phyloP scores from a whole-genome alignment of 2,888 invertebrate species.

The Spisula subtruncata region DNA sequence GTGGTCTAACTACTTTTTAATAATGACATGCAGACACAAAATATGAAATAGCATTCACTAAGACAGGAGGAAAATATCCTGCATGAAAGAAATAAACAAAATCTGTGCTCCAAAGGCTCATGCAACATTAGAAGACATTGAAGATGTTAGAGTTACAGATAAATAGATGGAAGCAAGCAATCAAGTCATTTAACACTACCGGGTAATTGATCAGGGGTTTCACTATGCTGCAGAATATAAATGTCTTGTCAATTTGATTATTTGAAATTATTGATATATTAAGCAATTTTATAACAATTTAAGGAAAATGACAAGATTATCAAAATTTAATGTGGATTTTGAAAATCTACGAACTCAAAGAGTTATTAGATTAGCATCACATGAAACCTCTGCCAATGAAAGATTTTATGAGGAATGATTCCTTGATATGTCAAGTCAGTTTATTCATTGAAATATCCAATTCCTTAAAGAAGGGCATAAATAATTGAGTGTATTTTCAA shows the following conservation, averaged over 20 bases:
- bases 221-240: no score
- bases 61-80: background rate
- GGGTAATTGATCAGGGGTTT: no score
- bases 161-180: background rate
- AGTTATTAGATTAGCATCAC: no score
- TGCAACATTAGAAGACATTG: background rate
- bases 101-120: background rate
- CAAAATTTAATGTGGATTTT: no score
- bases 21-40: background rate
- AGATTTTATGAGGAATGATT: background rate
- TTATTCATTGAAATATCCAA: background rate
- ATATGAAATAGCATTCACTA: background rate
- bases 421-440: background rate
- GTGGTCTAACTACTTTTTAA: background rate
- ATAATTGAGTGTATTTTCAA: background rate
- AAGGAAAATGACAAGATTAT: no score
- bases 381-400: background rate
- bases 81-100: background rate
- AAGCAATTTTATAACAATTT: no score
- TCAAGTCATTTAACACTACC: background rate
- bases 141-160: background rate
- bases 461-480: background rate
- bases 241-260: no score
- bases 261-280: no score
- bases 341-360: background rate